Evolutionary conservation across 2,797 vertebrate species (phyloP), one percentile per base, ranked within the genome.

Genomic region (Enteromius afrohamiltoni): DNA sequence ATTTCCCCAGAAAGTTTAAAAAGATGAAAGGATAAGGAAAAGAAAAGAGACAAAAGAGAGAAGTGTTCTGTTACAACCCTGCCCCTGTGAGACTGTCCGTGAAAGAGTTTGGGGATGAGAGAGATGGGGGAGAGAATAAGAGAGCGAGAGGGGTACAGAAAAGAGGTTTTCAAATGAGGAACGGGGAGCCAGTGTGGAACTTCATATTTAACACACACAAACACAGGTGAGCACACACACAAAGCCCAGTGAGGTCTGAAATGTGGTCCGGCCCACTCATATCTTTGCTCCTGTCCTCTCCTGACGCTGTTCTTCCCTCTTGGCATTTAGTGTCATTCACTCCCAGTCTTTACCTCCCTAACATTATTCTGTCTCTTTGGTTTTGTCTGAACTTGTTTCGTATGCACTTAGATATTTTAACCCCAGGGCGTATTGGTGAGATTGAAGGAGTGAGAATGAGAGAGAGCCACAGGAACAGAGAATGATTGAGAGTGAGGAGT

Each of bases 21-120:
- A 93, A 94, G 93, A 95, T 95, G 92, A 95, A 95, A 95, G 94
- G 94, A 94, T 94, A 94, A 92, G 77, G 87, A 91, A 71, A 93
- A 93, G 92, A 95, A 95, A 92, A 88, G 92, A 90, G 86, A 95
- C 93, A 95, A 95, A 94, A 84, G 93, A 89, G 91, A 68, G 74
- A 85, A 67, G 93, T 92, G 70, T 95, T 92, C 83, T 88, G 93
- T 95, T 95, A 94, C 94, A 91, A 89, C 89, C 90, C 91, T 89
- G 90, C 88, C 93, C 92, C 92, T 92, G 89, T 92, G 93, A 94
- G 94, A 93, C 89, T 76, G 89, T 90, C 90, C 90, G 92, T 95
- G 92, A 95, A 95, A 94, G 92, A 92, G 91, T 92, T 92, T 53
- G 76, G 92, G 92, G 92, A 92, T 93, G 92, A 91, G 92, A 93